Percentiles rank a stretch among this genome's conserved stretches.
phyloP scores from a whole-genome alignment of 2,797 vertebrate species.

The Melanogrammus aeglefinus region DNA sequence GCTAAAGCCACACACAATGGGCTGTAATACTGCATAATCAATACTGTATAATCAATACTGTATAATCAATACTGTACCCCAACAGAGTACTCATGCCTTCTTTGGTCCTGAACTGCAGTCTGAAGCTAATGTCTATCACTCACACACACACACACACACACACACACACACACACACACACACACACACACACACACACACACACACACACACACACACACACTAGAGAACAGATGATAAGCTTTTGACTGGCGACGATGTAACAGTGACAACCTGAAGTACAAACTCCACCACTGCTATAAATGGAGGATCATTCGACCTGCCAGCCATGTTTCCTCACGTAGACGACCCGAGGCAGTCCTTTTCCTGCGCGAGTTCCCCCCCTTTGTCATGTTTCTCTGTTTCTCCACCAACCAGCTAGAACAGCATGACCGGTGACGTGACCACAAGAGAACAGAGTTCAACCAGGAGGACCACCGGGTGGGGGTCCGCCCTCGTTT shows the following conservation, averaged over 20 bases:
- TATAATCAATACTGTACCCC: no score
- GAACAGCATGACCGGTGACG: background rate
- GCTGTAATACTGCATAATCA: background rate
- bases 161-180: no score
- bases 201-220: no score
- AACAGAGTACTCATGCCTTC: no score
- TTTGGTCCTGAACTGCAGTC: no score
- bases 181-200: no score
- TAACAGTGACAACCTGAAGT: background rate
- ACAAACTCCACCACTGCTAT: background rate
- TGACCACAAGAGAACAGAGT: constrained; percentile 14
- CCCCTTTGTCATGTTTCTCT: background rate
- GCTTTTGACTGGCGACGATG: no score
- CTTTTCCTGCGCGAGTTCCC: background rate
- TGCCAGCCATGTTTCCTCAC: background rate
- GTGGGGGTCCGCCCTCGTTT: constrained; percentile 29
- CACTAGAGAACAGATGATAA: no score
- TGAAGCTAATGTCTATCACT: constrained; percentile 18
- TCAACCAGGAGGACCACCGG: background rate
- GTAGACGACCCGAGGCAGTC: background rate
- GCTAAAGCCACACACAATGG: background rate
- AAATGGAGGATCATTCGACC: background rate
- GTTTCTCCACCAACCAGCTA: no score
- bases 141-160: no score
- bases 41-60: no score